These are phyloP conservation scores for Pyrgus malvae DNA, from an alignment of 2,888 invertebrate species.

Conservation along the genomic window DNA sequence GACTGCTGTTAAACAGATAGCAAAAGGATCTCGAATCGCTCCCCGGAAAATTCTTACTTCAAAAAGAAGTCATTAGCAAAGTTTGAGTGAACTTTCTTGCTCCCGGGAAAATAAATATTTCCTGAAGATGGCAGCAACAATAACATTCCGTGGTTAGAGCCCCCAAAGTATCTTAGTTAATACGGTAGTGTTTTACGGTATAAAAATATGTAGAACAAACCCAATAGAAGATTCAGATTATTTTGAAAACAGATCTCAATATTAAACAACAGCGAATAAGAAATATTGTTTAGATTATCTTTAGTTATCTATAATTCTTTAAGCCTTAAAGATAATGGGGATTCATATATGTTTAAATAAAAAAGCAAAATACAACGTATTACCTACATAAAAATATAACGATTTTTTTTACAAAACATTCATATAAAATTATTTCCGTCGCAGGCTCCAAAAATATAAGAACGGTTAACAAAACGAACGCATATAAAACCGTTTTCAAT, in stretches of 20 bases:
- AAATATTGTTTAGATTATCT: too few species aligned
- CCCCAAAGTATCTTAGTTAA: slow-evolving; percentile 35
- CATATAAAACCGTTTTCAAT: slow-evolving; percentile 11
- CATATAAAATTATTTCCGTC: not conserved
- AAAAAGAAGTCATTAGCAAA: slow-evolving; percentile 77
- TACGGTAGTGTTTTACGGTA: not conserved
- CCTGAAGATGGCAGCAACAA: slow-evolving; percentile 54
- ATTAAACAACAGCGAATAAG: too few species aligned
- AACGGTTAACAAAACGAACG: slow-evolving; percentile 33
- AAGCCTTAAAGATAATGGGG: too few species aligned
- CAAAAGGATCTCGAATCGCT: slow-evolving; percentile 62
- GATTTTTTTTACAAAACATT: not conserved
- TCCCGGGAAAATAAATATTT: slow-evolving; percentile 70
- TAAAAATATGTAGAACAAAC: too few species aligned
- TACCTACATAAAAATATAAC: too few species aligned
- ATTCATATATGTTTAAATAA: too few species aligned
- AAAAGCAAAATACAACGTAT: too few species aligned
- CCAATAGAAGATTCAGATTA: too few species aligned
- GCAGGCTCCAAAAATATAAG: slow-evolving; percentile 32
- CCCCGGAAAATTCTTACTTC: slow-evolving; percentile 60
- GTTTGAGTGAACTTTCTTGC: slow-evolving; percentile 62
- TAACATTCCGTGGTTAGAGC: slow-evolving; percentile 49
- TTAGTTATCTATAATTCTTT: too few species aligned
- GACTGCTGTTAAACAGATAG: slow-evolving; percentile 68
- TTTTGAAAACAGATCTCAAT: too few species aligned